Percentiles rank a stretch among this genome's conserved stretches.
Evolutionary conservation across 2,113 vertebrate species (phyloP).

Genomic region (Triplophysa tibetana): DNA sequence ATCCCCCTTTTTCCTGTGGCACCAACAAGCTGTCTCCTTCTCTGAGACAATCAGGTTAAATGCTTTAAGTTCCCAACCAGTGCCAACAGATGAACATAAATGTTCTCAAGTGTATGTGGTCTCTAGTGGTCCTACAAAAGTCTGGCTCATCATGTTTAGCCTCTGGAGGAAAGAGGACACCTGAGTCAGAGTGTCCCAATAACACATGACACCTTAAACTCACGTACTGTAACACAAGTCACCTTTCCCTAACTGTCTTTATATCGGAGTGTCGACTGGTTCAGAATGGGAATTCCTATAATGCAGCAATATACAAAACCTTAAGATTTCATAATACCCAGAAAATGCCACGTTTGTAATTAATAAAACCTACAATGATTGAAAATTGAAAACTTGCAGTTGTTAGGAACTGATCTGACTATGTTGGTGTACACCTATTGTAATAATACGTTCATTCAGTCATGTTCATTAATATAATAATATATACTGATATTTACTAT

Average conservation of each 20-base stretch:
- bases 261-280: not conserved
- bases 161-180: constrained; percentile 56
- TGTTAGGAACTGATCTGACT: too few relatives aligned
- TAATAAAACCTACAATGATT: too few relatives aligned
- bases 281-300: not conserved
- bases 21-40: constrained; percentile 37
- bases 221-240: constrained; percentile 50
- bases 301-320: too few relatives aligned
- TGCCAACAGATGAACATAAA: constrained; percentile 62
- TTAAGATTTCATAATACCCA: too few relatives aligned
- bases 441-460: too few relatives aligned
- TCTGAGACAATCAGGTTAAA: constrained; percentile 64
- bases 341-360: too few relatives aligned
- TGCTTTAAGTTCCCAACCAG: constrained; percentile 58
- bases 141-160: constrained; percentile 57
- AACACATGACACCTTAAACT: constrained; percentile 54
- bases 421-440: too few relatives aligned
- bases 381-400: too few relatives aligned
- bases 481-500: too few relatives aligned
- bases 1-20: constrained; percentile 48
- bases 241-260: constrained; percentile 62
- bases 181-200: constrained; percentile 59
- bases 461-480: too few relatives aligned
- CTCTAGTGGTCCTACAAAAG: constrained; percentile 59
- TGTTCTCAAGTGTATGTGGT: constrained; percentile 45